Conservation (phyloP, 2,888 invertebrate genomes). For the Andricus quercusramuli region DNA sequence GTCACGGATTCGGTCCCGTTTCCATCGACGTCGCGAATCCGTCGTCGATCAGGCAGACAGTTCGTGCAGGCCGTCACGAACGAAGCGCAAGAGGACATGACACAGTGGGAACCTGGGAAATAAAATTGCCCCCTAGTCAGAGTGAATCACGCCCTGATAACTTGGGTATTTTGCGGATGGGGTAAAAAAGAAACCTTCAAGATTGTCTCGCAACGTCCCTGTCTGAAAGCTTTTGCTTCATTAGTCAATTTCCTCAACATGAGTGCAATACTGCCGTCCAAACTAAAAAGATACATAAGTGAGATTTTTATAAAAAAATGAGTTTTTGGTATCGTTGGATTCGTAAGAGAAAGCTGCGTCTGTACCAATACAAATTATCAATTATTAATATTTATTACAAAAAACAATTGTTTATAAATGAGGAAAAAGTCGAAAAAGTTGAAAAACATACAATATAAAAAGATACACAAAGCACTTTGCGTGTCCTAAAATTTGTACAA, state of each 20-base stretch:
- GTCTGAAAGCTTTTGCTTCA: neutral
- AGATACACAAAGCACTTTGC: no score
- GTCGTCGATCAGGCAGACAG: constrained; percentile 21
- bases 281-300: no score
- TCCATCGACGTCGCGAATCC: constrained; percentile 14
- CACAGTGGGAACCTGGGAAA: constrained; percentile 7
- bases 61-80: constrained; percentile 6
- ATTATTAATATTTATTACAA: no score
- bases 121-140: constrained; percentile 22
- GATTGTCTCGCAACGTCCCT: neutral
- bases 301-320: no score
- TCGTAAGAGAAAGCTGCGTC: no score
- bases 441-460: no score
- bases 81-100: constrained; percentile 17
- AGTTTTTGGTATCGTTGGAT: no score
- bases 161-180: constrained; percentile 12
- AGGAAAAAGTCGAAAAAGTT: no score
- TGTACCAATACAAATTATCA: no score
- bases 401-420: no score
- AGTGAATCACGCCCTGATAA: constrained; percentile 2
- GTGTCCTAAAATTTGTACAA: no score
- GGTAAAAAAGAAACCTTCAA: neutral
- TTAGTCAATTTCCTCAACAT: neutral
- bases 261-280: neutral
- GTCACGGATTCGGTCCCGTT: constrained; percentile 13